Evolutionary conservation across 1,140 invertebrate genomes (phyloP).

Genomic region (Spodoptera litura): DNA sequence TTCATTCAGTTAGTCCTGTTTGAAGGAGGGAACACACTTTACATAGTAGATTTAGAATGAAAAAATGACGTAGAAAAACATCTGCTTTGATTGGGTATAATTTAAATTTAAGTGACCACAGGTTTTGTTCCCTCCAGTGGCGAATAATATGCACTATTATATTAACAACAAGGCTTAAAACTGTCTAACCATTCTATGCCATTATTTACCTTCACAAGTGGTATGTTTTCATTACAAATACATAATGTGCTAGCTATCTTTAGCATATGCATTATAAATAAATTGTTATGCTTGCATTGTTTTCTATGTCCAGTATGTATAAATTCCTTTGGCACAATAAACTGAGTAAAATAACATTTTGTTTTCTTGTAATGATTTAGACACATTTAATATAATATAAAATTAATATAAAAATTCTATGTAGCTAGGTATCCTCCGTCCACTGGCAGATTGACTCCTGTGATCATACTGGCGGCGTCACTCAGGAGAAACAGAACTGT

Average conservation of each 20-base stretch:
- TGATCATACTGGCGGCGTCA: slow-evolving; percentile 93
- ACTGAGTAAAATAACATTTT: slow-evolving; percentile 74
- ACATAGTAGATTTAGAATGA: slow-evolving; percentile 66
- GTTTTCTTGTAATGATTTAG: slow-evolving; percentile 58
- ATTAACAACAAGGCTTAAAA: slow-evolving; percentile 52
- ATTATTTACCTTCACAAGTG: slow-evolving; percentile 66
- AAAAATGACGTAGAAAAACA: slow-evolving; percentile 65
- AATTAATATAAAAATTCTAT: slow-evolving; percentile 53
- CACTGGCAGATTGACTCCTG: slow-evolving; percentile 90
- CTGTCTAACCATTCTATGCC: slow-evolving; percentile 52
- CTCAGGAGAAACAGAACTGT: slow-evolving; percentile 93
- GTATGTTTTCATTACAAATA: slow-evolving; percentile 67
- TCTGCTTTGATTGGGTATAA: slow-evolving; percentile 73
- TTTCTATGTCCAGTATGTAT: slow-evolving; percentile 84
- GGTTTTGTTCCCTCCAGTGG: slow-evolving; percentile 71
- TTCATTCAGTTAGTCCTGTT: slow-evolving; percentile 51
- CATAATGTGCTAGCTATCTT: slow-evolving; percentile 72
- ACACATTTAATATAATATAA: slow-evolving; percentile 6
- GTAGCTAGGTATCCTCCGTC: slow-evolving; percentile 91
- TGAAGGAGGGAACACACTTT: slow-evolving; percentile 64
- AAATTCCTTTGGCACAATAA: slow-evolving; percentile 85
- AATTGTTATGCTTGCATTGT: slow-evolving; percentile 84
- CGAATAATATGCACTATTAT: slow-evolving; percentile 62
- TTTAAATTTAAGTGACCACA: slow-evolving; percentile 66
- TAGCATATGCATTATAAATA: slow-evolving; percentile 81